A percentile compares a stretch with the other conserved stretches of the same genome.
These are phyloP conservation scores for Enhydra lutris DNA, from an alignment of 2,113 vertebrate genomes.

Conservation along the genomic window DNA sequence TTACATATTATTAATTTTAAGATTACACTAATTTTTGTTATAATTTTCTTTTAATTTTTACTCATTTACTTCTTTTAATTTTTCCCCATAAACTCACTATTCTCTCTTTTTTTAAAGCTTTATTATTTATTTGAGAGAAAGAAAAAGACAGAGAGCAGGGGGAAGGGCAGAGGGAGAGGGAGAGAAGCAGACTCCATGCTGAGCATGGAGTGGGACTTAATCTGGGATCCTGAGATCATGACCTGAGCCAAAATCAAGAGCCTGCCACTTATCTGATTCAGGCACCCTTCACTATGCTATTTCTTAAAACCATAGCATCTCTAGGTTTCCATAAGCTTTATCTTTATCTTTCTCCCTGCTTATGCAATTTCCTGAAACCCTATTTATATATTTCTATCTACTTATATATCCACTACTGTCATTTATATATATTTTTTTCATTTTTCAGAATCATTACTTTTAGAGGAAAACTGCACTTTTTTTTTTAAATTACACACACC, in stretches of 20 bases:
- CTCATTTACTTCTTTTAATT: neutral
- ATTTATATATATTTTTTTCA: neutral
- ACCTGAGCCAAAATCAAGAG: neutral
- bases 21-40: too few species aligned
- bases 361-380: neutral
- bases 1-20: neutral
- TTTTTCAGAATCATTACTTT: neutral
- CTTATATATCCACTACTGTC: neutral
- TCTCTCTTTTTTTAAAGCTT: neutral
- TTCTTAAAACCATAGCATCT: neutral
- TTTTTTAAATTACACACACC: fast-evolving
- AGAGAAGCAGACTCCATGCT: neutral
- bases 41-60: neutral
- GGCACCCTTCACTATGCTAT: neutral
- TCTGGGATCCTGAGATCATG: neutral
- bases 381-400: neutral
- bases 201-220: too few species aligned
- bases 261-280: neutral
- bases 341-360: neutral
- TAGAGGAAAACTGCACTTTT: neutral
- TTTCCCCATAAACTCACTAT: neutral
- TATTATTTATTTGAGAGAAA: neutral
- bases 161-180: neutral
- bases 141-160: neutral
- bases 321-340: neutral